These are phyloP conservation scores for Botrylloides violaceus DNA, from an alignment of 23 tunicate genomes.

Conservation along the genomic window DNA sequence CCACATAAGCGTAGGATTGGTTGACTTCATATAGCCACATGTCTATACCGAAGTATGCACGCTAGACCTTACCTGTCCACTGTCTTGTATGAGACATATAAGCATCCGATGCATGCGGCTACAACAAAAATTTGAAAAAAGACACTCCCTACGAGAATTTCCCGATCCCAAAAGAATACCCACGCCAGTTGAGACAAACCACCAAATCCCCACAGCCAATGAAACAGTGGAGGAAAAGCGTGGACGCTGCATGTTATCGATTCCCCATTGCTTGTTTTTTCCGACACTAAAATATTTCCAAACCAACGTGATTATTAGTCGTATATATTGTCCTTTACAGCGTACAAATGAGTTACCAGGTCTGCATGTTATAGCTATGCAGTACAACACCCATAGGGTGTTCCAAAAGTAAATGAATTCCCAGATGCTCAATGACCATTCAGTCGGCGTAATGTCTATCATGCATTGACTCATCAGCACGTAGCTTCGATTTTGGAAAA, in stretches of 20 bases:
- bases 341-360: conserved; percentile 32
- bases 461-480: conserved; percentile 28
- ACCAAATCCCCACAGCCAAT: conserved; percentile 42
- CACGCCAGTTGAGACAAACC: conserved; percentile 43
- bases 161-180: conserved; percentile 64
- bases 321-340: background rate
- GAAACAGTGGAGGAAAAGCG: conserved; percentile 44
- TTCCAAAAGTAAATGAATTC: conserved; percentile 80
- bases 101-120: conserved; percentile 23
- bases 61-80: conserved; percentile 54
- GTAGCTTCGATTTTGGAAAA: conserved; percentile 44
- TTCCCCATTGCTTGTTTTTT: conserved; percentile 3
- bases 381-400: conserved; percentile 65
- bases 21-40: no score
- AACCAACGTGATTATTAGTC: background rate
- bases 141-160: conserved; percentile 48
- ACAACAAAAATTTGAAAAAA: conserved; percentile 56
- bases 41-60: no score
- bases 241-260: conserved; percentile 7
- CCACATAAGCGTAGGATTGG: no score
- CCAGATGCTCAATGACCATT: conserved; percentile 48
- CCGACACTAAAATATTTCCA: conserved; percentile 10
- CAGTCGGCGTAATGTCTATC: conserved; percentile 56
- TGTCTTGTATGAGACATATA: conserved; percentile 32
- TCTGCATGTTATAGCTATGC: conserved; percentile 48